phyloP scores from a whole-genome alignment of 1,140 invertebrate species.

The Hylaeus volcanicus region DNA sequence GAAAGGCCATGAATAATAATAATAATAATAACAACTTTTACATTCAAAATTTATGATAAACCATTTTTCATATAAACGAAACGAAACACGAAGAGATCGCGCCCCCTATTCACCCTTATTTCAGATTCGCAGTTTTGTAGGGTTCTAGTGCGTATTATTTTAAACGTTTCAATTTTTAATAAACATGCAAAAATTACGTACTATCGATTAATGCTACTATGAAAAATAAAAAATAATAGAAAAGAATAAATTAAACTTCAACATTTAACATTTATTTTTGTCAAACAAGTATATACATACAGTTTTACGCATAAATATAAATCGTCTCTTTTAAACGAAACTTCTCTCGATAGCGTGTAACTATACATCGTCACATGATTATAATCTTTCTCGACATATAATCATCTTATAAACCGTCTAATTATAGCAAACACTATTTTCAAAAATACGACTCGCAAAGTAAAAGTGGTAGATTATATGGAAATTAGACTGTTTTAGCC shows the following conservation, averaged over 20 bases:
- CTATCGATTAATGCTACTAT: background rate
- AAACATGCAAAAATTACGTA: no score
- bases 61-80: no score
- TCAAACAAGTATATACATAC: conserved; percentile 38
- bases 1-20: no score
- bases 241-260: background rate
- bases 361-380: conserved; percentile 26
- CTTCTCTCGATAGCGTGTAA: conserved; percentile 28
- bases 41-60: no score
- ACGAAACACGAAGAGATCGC: no score
- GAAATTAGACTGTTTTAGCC: background rate
- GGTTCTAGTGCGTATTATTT: no score
- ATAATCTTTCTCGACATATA: conserved; percentile 12
- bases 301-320: conserved; percentile 46
- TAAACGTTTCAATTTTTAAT: no score
- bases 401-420: background rate
- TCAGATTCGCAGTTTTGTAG: no score
- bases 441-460: background rate
- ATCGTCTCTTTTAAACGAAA: conserved; percentile 37
- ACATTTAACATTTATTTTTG: conserved; percentile 47
- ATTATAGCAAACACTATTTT: conserved; percentile 5
- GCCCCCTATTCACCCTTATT: no score
- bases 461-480: background rate
- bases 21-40: no score
- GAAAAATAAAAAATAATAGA: background rate